Evolutionary conservation across 2,797 vertebrate species (phyloP).

Genomic region (Lateolabrax maculatus): DNA sequence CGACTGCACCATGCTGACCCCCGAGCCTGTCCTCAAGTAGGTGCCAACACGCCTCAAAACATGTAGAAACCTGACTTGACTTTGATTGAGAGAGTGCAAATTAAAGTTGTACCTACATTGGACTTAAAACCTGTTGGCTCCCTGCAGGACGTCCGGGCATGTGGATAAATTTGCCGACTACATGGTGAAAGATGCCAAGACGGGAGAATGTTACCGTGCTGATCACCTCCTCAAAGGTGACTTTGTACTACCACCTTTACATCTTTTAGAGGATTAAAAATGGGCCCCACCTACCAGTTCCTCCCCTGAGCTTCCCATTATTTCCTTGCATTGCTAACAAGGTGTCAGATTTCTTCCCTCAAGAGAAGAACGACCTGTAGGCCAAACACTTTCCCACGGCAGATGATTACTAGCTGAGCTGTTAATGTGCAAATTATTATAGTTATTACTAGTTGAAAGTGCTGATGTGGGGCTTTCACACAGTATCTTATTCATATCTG

Average conservation of each 20-base stretch:
- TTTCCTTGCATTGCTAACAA: not conserved
- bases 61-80: too few relatives aligned
- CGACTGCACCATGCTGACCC: conserved; percentile 98
- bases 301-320: not conserved
- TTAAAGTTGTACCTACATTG: not conserved
- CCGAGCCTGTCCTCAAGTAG: conserved; percentile 96
- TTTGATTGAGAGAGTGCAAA: not conserved
- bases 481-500: not conserved
- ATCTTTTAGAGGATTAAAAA: not conserved
- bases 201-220: conserved; percentile 93
- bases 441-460: not conserved
- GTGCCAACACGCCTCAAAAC: conserved; percentile 14
- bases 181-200: conserved; percentile 96
- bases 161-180: conserved; percentile 98
- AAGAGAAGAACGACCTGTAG: not conserved
- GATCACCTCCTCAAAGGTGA: conserved; percentile 96
- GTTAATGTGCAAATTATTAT: not conserved
- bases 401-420: not conserved
- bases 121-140: not conserved
- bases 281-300: not conserved
- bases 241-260: not conserved
- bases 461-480: not conserved
- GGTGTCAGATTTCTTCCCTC: conserved; percentile 20
- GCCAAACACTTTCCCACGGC: not conserved
- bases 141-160: conserved; percentile 92